These are phyloP conservation scores for Chrysochloris asiatica DNA, from an alignment of 2,113 vertebrate genomes.

Conservation along the genomic window DNA sequence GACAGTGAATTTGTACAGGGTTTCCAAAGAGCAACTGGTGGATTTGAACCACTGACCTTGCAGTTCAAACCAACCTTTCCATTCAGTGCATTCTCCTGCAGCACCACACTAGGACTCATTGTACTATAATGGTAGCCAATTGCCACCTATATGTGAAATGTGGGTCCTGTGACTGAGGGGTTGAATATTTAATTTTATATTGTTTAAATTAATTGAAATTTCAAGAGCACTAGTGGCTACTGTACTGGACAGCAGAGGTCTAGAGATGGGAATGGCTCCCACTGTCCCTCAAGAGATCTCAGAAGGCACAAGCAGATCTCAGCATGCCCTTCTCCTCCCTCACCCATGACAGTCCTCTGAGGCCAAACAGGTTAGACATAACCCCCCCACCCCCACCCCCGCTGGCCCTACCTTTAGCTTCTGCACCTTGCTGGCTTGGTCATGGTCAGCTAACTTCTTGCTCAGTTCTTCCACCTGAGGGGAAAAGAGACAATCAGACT, in stretches of 20 bases:
- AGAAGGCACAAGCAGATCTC: neutral
- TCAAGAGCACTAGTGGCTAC: conserved; percentile 2
- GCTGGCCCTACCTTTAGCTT: conserved; percentile 81
- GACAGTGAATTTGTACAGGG: too few relatives aligned
- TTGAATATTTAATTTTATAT: neutral
- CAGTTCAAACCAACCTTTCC: too few relatives aligned
- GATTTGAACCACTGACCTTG: too few relatives aligned
- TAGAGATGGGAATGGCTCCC: neutral
- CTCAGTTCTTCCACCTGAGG: conserved; percentile 85
- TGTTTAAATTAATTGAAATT: neutral
- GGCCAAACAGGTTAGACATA: neutral
- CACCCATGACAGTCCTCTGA: neutral
- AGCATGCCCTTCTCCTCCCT: too few relatives aligned
- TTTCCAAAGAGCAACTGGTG: too few relatives aligned
- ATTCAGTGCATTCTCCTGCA: too few relatives aligned
- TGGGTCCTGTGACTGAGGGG: neutral
- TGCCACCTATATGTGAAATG: neutral
- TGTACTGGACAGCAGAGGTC: neutral
- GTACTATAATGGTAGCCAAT: too few relatives aligned
- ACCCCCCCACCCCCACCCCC: too few relatives aligned
- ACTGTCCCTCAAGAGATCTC: neutral
- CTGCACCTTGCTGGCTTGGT: conserved; percentile 80
- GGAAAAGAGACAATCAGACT: neutral
- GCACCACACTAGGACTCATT: too few relatives aligned
- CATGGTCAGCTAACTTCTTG: conserved; percentile 83